Conservation (phyloP, 2,797 vertebrate species). For the Xenentodon cancila region DNA sequence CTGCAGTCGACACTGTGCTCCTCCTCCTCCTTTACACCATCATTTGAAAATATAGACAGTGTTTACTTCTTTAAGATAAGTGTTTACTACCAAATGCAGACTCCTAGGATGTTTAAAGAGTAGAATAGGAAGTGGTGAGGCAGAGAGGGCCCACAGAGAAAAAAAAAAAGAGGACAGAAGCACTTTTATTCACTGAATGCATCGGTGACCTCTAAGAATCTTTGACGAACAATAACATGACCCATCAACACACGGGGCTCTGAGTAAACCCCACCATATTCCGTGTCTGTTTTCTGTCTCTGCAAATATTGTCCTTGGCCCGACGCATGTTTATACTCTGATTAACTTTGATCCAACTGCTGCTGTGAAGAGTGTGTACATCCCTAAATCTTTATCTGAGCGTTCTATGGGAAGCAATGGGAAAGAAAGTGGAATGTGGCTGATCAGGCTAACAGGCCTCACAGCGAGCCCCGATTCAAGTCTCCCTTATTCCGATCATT, state of each 20-base stretch:
- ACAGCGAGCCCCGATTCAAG: slow-evolving; percentile 23
- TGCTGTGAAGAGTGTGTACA: slow-evolving; percentile 56
- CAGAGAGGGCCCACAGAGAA: not conserved
- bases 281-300: slow-evolving; percentile 54
- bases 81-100: slow-evolving; percentile 35
- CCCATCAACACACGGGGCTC: slow-evolving; percentile 36
- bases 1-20: too few species aligned
- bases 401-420: slow-evolving; percentile 57
- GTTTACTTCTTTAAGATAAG: slow-evolving; percentile 28
- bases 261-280: slow-evolving; percentile 54
- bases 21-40: too few species aligned
- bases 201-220: slow-evolving; percentile 43
- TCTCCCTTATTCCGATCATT: slow-evolving; percentile 31
- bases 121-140: not conserved
- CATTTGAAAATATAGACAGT: slow-evolving; percentile 12
- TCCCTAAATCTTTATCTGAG: slow-evolving; percentile 58
- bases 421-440: slow-evolving; percentile 31
- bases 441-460: slow-evolving; percentile 26
- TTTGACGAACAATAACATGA: slow-evolving; percentile 43
- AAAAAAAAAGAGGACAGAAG: slow-evolving; percentile 12
- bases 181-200: slow-evolving; percentile 28
- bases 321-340: slow-evolving; percentile 68
- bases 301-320: slow-evolving; percentile 75
- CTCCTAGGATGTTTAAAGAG: slow-evolving; percentile 18
- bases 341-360: slow-evolving; percentile 54